phyloP scores from a whole-genome alignment of 2,113 vertebrate species.

The Anarrhichthys ocellatus region DNA sequence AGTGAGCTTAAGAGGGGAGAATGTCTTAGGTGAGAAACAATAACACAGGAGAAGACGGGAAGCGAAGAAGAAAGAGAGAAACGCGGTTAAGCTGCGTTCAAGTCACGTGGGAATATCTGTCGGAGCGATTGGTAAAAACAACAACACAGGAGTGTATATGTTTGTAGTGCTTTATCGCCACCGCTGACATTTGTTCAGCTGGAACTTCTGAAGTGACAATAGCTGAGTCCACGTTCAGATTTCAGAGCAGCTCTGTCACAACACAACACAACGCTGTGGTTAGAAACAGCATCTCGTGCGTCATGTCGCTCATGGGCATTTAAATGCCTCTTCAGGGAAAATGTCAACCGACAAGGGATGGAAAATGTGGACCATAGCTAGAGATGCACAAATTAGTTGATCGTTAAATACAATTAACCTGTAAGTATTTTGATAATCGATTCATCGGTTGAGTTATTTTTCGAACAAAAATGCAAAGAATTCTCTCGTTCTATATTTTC shows the following conservation, averaged over 20 bases:
- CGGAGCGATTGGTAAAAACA: slow-evolving; percentile 33
- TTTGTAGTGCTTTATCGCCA: neutral
- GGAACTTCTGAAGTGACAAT: neutral
- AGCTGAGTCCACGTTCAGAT: slow-evolving; percentile 1
- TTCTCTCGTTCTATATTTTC: too few relatives aligned
- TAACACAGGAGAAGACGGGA: slow-evolving; percentile 18
- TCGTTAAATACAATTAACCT: too few relatives aligned
- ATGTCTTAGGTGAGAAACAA: slow-evolving; percentile 36
- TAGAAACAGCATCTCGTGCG: neutral
- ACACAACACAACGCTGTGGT: neutral
- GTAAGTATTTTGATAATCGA: too few relatives aligned
- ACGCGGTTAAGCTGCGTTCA: slow-evolving; percentile 19
- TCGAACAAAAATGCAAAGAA: too few relatives aligned
- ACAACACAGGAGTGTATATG: neutral
- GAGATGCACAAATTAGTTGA: neutral
- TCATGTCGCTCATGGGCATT: neutral
- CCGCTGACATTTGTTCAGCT: neutral
- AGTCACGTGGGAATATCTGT: slow-evolving; percentile 30
- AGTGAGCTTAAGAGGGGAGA: slow-evolving; percentile 44
- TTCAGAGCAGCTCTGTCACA: slow-evolving; percentile 16
- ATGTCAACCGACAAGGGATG: neutral
- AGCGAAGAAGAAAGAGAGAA: slow-evolving; percentile 19
- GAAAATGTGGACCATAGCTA: neutral
- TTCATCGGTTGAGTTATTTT: too few relatives aligned
- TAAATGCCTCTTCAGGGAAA: slow-evolving; percentile 2